phyloP scores from a whole-genome alignment of 1,140 invertebrate species.

The Nephila pilipes region DNA sequence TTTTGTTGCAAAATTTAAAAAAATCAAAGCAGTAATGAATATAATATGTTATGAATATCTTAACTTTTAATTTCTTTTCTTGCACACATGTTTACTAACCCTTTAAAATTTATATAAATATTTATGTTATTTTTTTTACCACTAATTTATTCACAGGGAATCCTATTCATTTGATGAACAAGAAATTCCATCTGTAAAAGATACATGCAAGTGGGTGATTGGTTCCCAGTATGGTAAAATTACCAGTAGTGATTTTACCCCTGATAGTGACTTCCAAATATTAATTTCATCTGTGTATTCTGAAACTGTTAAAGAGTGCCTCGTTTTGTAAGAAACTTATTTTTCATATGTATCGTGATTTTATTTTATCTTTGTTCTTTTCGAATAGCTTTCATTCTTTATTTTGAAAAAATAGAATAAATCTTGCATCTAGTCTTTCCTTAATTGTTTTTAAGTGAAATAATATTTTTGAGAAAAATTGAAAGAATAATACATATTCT shows the following conservation, averaged over 20 bases:
- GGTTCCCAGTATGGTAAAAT: constrained; percentile 81
- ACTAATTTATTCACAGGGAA: background rate
- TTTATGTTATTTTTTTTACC: background rate
- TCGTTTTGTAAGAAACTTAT: constrained; percentile 71
- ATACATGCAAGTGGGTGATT: constrained; percentile 85
- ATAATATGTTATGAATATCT: too few relatives aligned
- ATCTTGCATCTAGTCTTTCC: too few relatives aligned
- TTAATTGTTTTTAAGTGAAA: too few relatives aligned
- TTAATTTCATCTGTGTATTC: constrained; percentile 61
- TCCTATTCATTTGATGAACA: background rate
- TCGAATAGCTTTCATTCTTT: too few relatives aligned
- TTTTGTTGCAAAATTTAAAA: too few relatives aligned
- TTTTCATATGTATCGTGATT: background rate
- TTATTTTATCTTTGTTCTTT: background rate
- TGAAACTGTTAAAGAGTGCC: constrained; percentile 70
- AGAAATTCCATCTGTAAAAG: constrained; percentile 83
- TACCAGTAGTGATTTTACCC: constrained; percentile 60
- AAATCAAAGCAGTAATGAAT: too few relatives aligned
- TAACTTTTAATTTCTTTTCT: background rate
- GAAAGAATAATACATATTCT: too few relatives aligned
- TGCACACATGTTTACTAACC: background rate
- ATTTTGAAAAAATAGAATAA: background rate
- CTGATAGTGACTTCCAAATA: constrained; percentile 75
- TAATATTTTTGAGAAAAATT: too few relatives aligned
- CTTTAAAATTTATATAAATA: background rate